These are phyloP conservation scores for Gobio occitaniae DNA, from an alignment of 2,797 vertebrate genomes.

Conservation along the genomic window DNA sequence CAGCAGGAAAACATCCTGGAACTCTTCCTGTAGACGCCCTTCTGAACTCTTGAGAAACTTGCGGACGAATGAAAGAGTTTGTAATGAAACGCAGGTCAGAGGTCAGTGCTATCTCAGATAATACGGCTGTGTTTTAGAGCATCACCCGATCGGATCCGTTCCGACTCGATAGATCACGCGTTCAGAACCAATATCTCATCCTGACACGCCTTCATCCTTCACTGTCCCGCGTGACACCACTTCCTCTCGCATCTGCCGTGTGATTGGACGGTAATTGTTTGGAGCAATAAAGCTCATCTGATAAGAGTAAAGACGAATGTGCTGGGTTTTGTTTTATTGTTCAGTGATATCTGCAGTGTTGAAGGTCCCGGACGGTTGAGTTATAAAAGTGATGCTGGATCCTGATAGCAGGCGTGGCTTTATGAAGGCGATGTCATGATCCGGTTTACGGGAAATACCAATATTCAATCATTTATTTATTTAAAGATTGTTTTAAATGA, in stretches of 20 bases:
- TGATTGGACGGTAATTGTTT: slow-evolving; percentile 54
- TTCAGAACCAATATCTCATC: slow-evolving; percentile 70
- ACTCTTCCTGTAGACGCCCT: not conserved
- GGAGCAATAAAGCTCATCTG: slow-evolving; percentile 53
- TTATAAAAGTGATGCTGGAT: slow-evolving; percentile 12
- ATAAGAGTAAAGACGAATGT: slow-evolving; percentile 58
- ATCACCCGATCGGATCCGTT: slow-evolving; percentile 62
- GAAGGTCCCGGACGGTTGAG: slow-evolving; percentile 27
- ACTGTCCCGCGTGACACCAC: slow-evolving; percentile 51
- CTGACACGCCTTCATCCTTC: slow-evolving; percentile 56
- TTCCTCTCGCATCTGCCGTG: slow-evolving; percentile 15
- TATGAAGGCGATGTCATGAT: too few species aligned
- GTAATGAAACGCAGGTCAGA: not conserved
- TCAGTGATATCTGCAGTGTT: slow-evolving; percentile 19
- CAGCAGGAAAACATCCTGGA: not conserved
- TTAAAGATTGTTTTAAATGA: not conserved
- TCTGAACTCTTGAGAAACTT: not conserved
- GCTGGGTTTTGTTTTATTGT: slow-evolving; percentile 42
- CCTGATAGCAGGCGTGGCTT: not conserved
- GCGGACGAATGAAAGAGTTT: not conserved
- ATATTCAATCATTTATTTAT: not conserved
- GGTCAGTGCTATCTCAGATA: slow-evolving; percentile 21
- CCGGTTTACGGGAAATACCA: not conserved
- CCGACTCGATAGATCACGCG: slow-evolving; percentile 68
- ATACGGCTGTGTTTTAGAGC: slow-evolving; percentile 65